Evolutionary conservation across 1,140 invertebrate genomes (phyloP).

Genomic region (Diorhabda elongata): DNA sequence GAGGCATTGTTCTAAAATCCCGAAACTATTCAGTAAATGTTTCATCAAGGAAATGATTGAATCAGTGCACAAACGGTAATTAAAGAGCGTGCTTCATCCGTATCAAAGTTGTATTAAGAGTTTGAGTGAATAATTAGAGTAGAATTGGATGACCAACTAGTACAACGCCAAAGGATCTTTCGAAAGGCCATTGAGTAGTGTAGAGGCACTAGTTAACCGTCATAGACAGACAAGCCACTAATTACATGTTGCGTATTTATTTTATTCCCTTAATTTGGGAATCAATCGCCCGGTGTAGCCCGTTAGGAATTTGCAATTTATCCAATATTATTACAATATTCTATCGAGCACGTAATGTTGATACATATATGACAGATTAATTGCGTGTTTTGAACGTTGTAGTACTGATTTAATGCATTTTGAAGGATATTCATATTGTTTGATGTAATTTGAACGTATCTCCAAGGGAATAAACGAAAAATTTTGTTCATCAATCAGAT

Average conservation of each 20-base stretch:
- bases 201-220: background rate
- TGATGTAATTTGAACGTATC: too few species aligned
- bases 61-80: background rate
- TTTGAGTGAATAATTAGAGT: conserved; percentile 1
- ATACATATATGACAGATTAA: conserved; percentile 5
- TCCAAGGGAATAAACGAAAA: too few species aligned
- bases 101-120: conserved; percentile 2
- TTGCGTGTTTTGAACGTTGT: background rate
- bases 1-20: background rate
- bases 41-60: background rate
- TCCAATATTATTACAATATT: conserved; percentile 15
- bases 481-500: too few species aligned
- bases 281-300: background rate
- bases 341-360: conserved; percentile 8
- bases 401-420: background rate
- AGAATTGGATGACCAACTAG: background rate
- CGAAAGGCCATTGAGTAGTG: background rate
- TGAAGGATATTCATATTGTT: too few species aligned
- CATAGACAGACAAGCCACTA: background rate
- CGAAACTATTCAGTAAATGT: background rate
- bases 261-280: conserved; percentile 15
- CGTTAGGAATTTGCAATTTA: conserved; percentile 13
- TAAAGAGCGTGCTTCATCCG: background rate
- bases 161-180: conserved; percentile 2
- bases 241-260: conserved; percentile 15